Conservation (phyloP, 2,113 vertebrate genomes). For the Aix galericulata region DNA sequence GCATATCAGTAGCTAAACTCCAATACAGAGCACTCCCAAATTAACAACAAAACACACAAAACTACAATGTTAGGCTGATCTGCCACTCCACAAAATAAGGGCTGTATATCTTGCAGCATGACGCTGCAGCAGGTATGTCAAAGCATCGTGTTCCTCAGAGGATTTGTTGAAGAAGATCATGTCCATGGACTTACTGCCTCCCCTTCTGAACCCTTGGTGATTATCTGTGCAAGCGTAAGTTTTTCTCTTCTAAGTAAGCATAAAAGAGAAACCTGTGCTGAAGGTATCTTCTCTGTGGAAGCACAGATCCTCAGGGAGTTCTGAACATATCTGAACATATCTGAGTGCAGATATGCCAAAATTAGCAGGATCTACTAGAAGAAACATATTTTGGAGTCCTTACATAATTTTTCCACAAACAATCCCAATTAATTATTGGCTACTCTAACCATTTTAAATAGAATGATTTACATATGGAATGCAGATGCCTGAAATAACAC, state of each 20-base stretch:
- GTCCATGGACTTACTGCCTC: not conserved
- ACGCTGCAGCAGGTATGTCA: fast-evolving
- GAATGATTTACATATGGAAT: not conserved
- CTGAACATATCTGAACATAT: not conserved
- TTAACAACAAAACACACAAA: not conserved
- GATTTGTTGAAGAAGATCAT: not conserved
- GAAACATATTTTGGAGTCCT: not conserved
- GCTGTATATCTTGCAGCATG: not conserved
- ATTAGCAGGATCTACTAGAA: not conserved
- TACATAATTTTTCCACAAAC: not conserved
- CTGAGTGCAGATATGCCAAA: not conserved
- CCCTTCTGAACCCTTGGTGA: not conserved
- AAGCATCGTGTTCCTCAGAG: not conserved
- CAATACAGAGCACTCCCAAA: not conserved
- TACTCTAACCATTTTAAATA: not conserved
- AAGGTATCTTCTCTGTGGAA: not conserved
- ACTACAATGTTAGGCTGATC: not conserved
- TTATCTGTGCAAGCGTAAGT: not conserved
- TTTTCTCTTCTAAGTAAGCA: not conserved
- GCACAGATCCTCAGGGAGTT: not conserved
- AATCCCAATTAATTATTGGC: not conserved
- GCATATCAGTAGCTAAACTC: not conserved
- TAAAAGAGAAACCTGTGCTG: not conserved
- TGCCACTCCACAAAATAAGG: not conserved
- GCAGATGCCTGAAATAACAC: not conserved